Percentiles rank a stretch among this genome's conserved stretches.
phyloP scores from a whole-genome alignment of 2,888 invertebrate species.

The Tenthredo notha region DNA sequence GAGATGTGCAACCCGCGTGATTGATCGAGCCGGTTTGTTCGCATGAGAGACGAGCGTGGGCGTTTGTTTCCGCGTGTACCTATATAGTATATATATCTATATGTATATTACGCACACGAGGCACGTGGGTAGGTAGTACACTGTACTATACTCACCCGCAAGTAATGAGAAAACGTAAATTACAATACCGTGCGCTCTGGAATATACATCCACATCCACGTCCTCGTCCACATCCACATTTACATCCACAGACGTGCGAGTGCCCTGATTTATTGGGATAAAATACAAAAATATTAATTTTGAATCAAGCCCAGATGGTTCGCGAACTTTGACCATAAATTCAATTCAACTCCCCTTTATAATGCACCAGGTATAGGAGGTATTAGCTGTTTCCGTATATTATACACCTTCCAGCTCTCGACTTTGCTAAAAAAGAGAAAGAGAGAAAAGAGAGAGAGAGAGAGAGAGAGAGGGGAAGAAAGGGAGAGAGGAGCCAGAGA shows the following conservation, averaged over 20 bases:
- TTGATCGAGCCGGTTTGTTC: constrained; percentile 47
- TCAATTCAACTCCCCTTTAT: constrained; percentile 42
- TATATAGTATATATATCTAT: background rate
- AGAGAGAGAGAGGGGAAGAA: background rate
- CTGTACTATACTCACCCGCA: background rate
- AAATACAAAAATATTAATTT: constrained; percentile 53
- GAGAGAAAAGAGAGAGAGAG: background rate
- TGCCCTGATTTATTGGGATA: constrained; percentile 50
- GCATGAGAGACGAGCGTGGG: constrained; percentile 32
- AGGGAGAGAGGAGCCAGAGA: background rate
- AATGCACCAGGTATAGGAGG: constrained; percentile 34
- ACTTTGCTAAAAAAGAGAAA: background rate
- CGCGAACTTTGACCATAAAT: constrained; percentile 51
- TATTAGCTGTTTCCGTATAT: constrained; percentile 33
- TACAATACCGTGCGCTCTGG: constrained; percentile 31
- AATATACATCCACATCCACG: background rate
- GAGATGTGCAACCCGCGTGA: constrained; percentile 14
- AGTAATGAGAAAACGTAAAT: constrained; percentile 50
- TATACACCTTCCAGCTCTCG: background rate
- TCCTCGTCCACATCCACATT: background rate
- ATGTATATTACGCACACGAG: constrained; percentile 3
- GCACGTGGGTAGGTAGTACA: constrained; percentile 1
- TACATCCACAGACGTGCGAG: background rate
- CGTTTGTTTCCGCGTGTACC: constrained; percentile 26
- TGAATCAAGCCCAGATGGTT: constrained; percentile 52